Base-by-base conservation (phyloP, 2,113 vertebrate genomes). In the Corvus moneduloides region DNA sequence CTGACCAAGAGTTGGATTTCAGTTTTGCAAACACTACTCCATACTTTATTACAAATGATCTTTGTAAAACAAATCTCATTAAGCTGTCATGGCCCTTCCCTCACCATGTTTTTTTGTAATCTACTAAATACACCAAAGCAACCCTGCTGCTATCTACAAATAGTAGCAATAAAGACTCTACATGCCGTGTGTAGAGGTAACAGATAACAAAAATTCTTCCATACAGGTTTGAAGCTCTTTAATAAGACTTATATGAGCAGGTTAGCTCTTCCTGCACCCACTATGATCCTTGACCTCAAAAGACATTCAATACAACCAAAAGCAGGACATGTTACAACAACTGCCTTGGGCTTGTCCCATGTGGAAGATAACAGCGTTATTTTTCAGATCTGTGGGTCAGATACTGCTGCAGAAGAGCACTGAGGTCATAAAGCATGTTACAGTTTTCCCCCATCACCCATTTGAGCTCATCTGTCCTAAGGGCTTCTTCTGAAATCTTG, bases 91-190 rank as follows among this genome's bases (percentile, higher is more conserved):
- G 89, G 79, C 67, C 90, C 64, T 97, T 95, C n/a, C 10, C 32
- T 94, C 89, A 84, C 91, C 91, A 78, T 43, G 18, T 5, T 78
- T 95, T 96, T 89, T 71, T 94, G 78, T 94, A 92, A 92, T 94
- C 62, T 94, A 58, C 79, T 75, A 84, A 88, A 89, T 89, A 67
- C 69, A 90, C 61, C 67, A 87, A 92, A 82, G 72, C 81, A 95
- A 82, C 17, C 12, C 30, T 68, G 7, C 44, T 90, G 75, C 54
- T 95, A 86, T 58, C 93, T 87, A 90, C 73, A 87, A 61, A 96
- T 67, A 72, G 73, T 4, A 78, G 24, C 52, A 62, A 87, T 93
- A 86, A 86, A 91, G 30, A 7, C 35, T 96, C 37, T 0, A 2
- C 52, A 15, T 90, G 44, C 49, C 6, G 39, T 76, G 35, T 28